Conservation (phyloP, 2,888 invertebrate species). For the Pyralis farinalis region DNA sequence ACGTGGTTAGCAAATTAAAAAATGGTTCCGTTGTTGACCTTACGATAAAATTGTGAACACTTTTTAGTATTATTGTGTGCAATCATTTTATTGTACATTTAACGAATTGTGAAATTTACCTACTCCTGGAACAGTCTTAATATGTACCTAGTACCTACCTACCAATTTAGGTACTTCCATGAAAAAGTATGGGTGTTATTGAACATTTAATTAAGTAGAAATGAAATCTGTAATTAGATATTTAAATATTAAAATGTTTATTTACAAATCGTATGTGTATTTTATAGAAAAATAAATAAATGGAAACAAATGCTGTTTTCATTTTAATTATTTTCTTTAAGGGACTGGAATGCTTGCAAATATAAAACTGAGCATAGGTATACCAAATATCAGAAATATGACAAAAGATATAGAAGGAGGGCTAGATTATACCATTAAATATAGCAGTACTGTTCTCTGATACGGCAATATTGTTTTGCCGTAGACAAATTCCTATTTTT, state of each 20-base stretch:
- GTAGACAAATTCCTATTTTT: too few species aligned
- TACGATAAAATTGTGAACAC: background rate
- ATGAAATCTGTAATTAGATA: slow-evolving; percentile 69
- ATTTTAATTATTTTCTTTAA: too few species aligned
- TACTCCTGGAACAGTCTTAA: background rate
- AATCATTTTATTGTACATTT: background rate
- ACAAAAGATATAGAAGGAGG: too few species aligned
- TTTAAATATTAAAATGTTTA: slow-evolving; percentile 77
- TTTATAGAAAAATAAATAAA: slow-evolving; percentile 77
- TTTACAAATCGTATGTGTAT: slow-evolving; percentile 81
- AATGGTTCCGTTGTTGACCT: too few species aligned
- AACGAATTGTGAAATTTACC: background rate
- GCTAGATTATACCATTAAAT: too few species aligned
- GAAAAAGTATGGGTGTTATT: slow-evolving; percentile 5
- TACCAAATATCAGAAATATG: too few species aligned
- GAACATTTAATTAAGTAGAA: slow-evolving; percentile 42
- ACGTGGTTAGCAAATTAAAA: too few species aligned
- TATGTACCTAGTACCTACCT: slow-evolving; percentile 10
- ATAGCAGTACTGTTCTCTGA: too few species aligned
- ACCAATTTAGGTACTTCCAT: slow-evolving; percentile 7
- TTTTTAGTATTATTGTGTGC: slow-evolving; percentile 4
- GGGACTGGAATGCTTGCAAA: too few species aligned
- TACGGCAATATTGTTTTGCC: too few species aligned
- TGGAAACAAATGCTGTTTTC: slow-evolving; percentile 33
- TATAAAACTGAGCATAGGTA: too few species aligned